These are phyloP conservation scores for Loriculus beryllinus DNA, from an alignment of 2,797 vertebrate species.

Conservation along the genomic window DNA sequence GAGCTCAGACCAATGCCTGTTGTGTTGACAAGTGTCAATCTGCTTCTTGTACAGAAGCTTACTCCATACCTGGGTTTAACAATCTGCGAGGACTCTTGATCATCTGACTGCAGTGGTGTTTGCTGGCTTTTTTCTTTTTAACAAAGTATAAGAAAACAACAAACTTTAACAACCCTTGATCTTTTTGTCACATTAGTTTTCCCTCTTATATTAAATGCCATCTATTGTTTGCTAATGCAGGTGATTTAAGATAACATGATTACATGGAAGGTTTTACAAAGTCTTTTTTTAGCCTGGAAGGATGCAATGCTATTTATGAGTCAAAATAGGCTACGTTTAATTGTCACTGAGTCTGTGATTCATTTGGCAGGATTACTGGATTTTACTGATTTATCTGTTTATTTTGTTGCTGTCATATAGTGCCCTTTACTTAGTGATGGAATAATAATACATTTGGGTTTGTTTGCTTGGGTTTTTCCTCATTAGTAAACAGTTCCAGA, in stretches of 20 bases:
- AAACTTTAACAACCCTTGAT: background rate
- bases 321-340: background rate
- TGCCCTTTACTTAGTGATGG: conserved; percentile 47
- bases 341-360: conserved; percentile 38
- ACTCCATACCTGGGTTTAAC: background rate
- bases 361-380: conserved; percentile 43
- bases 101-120: background rate
- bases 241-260: background rate
- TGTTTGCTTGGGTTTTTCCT: conserved; percentile 32
- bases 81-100: background rate
- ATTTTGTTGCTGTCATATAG: conserved; percentile 37
- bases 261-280: background rate
- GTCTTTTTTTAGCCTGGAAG: background rate
- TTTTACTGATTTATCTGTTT: conserved; percentile 65
- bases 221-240: background rate
- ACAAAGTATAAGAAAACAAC: background rate
- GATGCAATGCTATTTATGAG: background rate
- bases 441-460: conserved; percentile 22
- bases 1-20: background rate
- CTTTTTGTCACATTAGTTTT: background rate
- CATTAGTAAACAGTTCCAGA: conserved; percentile 38
- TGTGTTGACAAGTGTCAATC: background rate
- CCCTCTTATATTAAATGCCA: background rate
- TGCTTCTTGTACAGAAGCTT: background rate
- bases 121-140: background rate